Evolutionary conservation across 2,797 vertebrate genomes (phyloP).

Genomic region (Furcifer pardalis): DNA sequence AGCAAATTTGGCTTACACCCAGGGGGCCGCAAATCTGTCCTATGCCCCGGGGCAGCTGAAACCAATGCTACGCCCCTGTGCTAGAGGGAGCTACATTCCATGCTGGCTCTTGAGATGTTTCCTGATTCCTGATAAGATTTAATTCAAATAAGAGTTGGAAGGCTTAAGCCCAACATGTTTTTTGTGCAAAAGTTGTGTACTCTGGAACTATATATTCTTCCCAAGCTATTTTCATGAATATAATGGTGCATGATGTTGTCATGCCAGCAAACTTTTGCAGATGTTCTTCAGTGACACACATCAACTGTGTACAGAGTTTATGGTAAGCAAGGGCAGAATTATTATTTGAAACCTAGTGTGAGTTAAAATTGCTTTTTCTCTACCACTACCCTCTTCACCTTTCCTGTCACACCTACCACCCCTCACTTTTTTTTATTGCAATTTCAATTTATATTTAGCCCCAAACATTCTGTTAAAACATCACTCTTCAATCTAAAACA

Average conservation of each 20-base stretch:
- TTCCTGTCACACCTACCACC: not conserved
- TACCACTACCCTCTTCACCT: no score
- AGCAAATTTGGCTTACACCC: no score
- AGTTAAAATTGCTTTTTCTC: not conserved
- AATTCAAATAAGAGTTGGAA: no score
- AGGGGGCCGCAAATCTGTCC: no score
- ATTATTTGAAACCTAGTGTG: not conserved
- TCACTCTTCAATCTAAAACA: not conserved
- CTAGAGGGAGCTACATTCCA: no score
- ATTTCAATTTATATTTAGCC: not conserved
- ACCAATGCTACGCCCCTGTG: no score
- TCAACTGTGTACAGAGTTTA: not conserved
- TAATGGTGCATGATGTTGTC: not conserved
- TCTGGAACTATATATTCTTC: not conserved
- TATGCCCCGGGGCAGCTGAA: no score
- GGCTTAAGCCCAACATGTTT: not conserved
- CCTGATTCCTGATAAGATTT: no score
- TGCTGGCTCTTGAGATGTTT: no score
- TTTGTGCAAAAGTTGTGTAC: not conserved
- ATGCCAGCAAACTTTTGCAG: not conserved
- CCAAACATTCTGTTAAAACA: not conserved
- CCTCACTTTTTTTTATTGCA: not conserved
- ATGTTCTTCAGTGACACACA: not conserved
- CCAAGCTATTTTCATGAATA: not conserved
- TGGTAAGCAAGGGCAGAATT: not conserved